These are phyloP conservation scores for Isurus oxyrinchus DNA, from an alignment of 2,113 vertebrate species.

Conservation along the genomic window DNA sequence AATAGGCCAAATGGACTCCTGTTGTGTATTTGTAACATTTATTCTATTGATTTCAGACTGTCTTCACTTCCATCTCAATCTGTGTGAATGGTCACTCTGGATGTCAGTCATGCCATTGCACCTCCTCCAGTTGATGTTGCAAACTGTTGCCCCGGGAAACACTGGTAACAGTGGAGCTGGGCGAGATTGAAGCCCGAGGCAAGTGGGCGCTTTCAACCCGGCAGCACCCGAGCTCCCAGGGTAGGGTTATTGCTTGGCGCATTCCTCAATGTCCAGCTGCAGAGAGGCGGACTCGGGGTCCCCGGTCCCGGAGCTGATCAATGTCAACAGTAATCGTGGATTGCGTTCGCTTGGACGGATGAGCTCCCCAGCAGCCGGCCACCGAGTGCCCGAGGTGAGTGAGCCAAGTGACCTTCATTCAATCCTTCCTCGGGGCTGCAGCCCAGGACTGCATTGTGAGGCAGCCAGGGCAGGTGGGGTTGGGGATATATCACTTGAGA, in stretches of 20 bases:
- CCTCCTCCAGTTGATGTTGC: background rate
- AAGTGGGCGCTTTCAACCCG: background rate
- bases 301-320: background rate
- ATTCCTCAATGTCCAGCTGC: background rate
- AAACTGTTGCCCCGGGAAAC: background rate
- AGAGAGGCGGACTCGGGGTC: background rate
- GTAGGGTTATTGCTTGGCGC: background rate
- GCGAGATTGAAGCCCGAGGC: background rate
- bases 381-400: background rate
- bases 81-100: background rate
- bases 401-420: background rate
- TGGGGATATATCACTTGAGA: background rate
- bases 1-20: background rate
- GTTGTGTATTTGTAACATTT: background rate
- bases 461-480: background rate
- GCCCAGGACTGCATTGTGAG: too few relatives aligned
- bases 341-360: background rate
- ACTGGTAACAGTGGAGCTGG: background rate
- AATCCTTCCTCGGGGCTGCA: background rate
- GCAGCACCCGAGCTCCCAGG: background rate
- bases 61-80: background rate
- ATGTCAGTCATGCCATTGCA: background rate
- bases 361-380: background rate
- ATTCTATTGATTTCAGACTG: background rate
- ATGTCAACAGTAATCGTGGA: constrained; percentile 12